Evolutionary conservation across 2,113 vertebrate genomes (phyloP), one percentile per base, ranked within the genome.

Genomic region (Antechinus stuartii): DNA sequence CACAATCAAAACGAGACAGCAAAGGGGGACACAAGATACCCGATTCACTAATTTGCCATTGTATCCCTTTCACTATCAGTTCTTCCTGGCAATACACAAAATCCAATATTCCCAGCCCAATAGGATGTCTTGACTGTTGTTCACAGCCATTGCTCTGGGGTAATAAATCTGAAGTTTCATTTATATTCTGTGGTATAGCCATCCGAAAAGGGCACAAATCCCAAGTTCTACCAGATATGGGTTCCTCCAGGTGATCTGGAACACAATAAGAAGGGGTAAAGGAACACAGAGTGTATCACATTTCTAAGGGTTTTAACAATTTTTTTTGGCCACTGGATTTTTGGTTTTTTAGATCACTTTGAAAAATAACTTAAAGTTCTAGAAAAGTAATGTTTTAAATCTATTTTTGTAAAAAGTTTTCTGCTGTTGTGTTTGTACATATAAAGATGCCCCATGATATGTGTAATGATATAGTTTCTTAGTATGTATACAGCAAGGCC

Each of bases 21-120:
- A 16, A 2, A 0, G 30, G 53, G 27, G 46, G 0, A 30, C 92
- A 61, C 19, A 2, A 49, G n/a, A 12, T 57, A 54, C 53, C 30
- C 7, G 91, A 98, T 12, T 96, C 53, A 0, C 11, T n/a, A 50
- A 22, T 5, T 0, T 26, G 95, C 98, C 99, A 99, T 52, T 95
- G 96, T 50, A 97, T 35, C 0, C 96, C 97, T 8, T 91, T 90
- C 68, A 76, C 49, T 2, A 98, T 26, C 1, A 99, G 99, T 14
- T 99, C 99, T 89, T 98, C 93, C 35, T 97, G 94, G 26, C 96
- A 92, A 42, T 99, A 99, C 24, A 97, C 90, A 92, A 99, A 99
- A 42, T 97, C 96, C 24, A 97, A 95, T 5, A 90, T 0, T 16
- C 54, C 42, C 0, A n/a, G 52, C 10, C 14, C 8, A 6, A 16